Percentiles rank a stretch among this genome's conserved stretches.
These are phyloP conservation scores for Anastrepha obliqua DNA, from an alignment of 1,140 invertebrate species.

Conservation along the genomic window DNA sequence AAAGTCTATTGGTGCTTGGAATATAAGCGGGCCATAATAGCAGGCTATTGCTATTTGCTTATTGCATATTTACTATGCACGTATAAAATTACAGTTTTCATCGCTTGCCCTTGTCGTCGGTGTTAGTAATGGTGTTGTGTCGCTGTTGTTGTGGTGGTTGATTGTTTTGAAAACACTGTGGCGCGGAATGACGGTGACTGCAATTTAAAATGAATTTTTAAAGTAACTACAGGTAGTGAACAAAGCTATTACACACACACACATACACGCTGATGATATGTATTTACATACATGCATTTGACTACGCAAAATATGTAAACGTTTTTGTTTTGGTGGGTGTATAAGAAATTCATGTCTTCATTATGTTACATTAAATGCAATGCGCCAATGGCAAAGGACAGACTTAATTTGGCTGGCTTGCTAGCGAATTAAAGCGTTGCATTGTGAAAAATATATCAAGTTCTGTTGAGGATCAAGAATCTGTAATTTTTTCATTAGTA, in stretches of 20 bases:
- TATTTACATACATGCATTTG: not conserved
- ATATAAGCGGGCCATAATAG: not conserved
- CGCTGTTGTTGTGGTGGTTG: not conserved
- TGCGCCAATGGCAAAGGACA: not conserved
- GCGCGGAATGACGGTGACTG: not conserved
- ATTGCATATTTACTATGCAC: not conserved
- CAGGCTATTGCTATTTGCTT: not conserved
- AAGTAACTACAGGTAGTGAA: not conserved
- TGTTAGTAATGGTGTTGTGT: no score
- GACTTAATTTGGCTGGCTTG: not conserved
- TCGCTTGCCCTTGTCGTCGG: not conserved
- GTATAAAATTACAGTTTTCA: conserved; percentile 24
- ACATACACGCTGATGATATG: not conserved
- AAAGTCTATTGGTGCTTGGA: not conserved
- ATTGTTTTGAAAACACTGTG: not conserved
- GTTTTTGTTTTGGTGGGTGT: not conserved
- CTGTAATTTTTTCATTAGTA: no score
- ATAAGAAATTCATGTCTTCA: not conserved
- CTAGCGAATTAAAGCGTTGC: not conserved
- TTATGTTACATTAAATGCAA: not conserved
- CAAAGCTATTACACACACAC: no score
- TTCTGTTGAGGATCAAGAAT: no score
- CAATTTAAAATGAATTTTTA: conserved; percentile 31
- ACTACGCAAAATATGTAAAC: not conserved
- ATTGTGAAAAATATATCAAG: no score